These are phyloP conservation scores for Spinus pinus DNA, from an alignment of 2,797 vertebrate genomes.

Conservation along the genomic window DNA sequence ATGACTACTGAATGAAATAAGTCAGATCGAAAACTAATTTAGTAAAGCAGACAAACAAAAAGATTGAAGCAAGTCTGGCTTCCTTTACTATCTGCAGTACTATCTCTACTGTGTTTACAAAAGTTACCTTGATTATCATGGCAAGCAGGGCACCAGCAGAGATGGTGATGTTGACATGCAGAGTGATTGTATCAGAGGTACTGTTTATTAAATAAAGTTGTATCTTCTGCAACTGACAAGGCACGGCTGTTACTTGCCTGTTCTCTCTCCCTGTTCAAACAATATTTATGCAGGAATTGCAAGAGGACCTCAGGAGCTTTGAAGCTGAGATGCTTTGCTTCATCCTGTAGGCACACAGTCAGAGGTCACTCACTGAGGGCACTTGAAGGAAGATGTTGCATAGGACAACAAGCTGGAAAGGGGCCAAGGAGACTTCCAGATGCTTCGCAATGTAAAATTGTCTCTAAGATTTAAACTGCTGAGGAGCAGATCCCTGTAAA, in stretches of 20 bases:
- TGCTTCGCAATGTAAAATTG: not conserved
- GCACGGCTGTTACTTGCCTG: not conserved
- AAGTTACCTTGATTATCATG: not conserved
- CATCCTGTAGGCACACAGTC: not conserved
- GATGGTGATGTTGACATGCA: not conserved
- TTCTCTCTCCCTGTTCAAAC: not conserved
- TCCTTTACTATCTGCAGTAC: not conserved
- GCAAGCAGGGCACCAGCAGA: not conserved
- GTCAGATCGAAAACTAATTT: not conserved
- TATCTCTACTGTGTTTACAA: not conserved
- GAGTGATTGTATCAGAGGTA: not conserved
- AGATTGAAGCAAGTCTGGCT: not conserved
- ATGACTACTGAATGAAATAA: not conserved
- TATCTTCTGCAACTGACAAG: not conserved
- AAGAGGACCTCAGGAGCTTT: not conserved
- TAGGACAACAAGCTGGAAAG: not conserved
- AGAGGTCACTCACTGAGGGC: not conserved
- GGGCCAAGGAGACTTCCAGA: not conserved
- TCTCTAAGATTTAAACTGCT: not conserved
- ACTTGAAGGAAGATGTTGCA: not conserved
- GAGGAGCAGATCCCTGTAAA: not conserved
- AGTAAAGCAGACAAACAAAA: not conserved
- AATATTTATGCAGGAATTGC: not conserved
- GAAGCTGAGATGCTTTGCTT: not conserved
- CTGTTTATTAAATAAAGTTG: not conserved